Evolutionary conservation across 2,113 vertebrate genomes (phyloP).

Genomic region (Psilopogon haemacephalus): DNA sequence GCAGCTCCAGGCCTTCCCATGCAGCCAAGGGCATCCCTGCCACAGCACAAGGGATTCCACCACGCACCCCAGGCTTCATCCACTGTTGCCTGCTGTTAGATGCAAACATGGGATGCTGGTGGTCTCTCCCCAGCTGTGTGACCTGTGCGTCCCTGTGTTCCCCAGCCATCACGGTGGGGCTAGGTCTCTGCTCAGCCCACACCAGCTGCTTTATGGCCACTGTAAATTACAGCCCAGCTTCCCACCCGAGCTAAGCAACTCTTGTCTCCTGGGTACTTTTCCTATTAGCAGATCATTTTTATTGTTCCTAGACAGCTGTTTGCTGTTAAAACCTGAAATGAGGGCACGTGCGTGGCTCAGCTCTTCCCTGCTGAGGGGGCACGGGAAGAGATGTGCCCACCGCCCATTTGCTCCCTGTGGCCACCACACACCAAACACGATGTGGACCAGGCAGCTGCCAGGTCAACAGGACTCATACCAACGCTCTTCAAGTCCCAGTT

Average conservation of each 20-base stretch:
- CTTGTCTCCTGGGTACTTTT: neutral
- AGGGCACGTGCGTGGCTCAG: neutral
- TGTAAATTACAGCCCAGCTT: neutral
- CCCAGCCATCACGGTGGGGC: neutral
- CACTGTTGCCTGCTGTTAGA: neutral
- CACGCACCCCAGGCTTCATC: fast-evolving
- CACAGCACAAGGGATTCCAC: neutral
- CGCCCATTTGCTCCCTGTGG: fast-evolving
- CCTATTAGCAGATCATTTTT: conserved; percentile 14
- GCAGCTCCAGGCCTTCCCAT: fast-evolving
- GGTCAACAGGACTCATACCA: neutral
- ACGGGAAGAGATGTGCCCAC: fast-evolving
- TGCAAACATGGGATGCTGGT: neutral
- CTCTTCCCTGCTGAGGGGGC: neutral
- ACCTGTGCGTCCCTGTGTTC: neutral
- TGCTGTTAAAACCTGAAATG: neutral
- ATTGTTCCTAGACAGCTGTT: neutral
- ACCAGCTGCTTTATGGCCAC: neutral
- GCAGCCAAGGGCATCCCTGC: neutral
- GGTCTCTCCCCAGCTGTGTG: neutral
- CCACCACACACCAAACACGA: neutral
- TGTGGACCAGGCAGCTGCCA: neutral
- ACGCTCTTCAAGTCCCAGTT: neutral
- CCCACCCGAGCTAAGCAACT: neutral
- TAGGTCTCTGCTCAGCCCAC: neutral